These are phyloP conservation scores for Caiman crocodilus DNA, from an alignment of 2,797 vertebrate species.

Conservation along the genomic window DNA sequence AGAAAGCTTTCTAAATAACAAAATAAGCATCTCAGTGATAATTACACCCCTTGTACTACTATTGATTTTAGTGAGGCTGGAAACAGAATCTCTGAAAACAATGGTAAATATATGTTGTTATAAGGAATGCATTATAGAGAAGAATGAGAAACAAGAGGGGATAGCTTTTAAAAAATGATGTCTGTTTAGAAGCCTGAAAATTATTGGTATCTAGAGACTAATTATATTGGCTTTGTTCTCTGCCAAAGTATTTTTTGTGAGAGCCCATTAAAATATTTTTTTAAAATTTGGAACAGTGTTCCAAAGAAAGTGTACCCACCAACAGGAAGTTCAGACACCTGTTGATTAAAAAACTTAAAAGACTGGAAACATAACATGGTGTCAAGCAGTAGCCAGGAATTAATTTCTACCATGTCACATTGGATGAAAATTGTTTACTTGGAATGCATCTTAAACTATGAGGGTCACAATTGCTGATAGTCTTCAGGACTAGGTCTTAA, in stretches of 20 bases:
- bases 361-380: background rate
- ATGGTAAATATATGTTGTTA: background rate
- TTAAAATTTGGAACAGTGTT: background rate
- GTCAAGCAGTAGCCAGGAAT: background rate
- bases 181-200: background rate
- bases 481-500: background rate
- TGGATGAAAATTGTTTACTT: background rate
- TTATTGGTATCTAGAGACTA: background rate
- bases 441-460: background rate
- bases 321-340: background rate
- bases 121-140: background rate
- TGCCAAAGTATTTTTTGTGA: background rate
- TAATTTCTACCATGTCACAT: background rate
- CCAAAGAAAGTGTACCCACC: background rate
- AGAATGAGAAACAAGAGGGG: background rate
- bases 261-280: background rate
- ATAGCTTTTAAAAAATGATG: background rate
- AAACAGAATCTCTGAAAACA: background rate
- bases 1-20: background rate
- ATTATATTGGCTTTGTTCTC: background rate
- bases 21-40: background rate
- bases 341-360: background rate
- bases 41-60: rapidly evolving
- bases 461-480: background rate
- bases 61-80: background rate